Conservation (phyloP, 2,113 vertebrate genomes). For the Muntiacus muntjak region DNA sequence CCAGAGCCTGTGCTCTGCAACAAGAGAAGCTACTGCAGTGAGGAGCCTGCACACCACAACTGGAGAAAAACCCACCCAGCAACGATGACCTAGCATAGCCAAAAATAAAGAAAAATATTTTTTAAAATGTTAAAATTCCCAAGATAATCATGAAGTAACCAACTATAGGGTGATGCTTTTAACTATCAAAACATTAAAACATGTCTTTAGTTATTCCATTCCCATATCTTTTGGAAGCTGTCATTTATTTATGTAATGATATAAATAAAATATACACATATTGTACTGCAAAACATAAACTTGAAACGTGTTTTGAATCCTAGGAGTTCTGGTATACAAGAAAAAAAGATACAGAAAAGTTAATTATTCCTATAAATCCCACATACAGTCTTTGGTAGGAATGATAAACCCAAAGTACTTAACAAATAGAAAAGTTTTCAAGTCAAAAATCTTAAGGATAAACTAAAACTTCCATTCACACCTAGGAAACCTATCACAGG, state of each 20-base stretch:
- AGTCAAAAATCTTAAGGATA: constrained; percentile 23
- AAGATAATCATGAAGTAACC: neutral
- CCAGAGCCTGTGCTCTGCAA: neutral
- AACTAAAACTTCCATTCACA: constrained; percentile 3
- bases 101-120: neutral
- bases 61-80: neutral
- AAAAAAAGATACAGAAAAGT: neutral
- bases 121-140: constrained; percentile 5
- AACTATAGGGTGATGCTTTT: neutral
- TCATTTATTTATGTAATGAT: neutral
- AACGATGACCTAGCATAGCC: neutral
- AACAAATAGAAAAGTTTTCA: constrained; percentile 1
- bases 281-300: neutral
- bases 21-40: neutral
- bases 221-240: neutral
- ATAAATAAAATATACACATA: neutral
- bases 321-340: neutral
- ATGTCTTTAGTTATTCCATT: neutral
- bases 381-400: neutral
- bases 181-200: neutral
- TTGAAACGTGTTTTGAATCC: constrained; percentile 8
- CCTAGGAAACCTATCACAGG: neutral
- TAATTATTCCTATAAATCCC: neutral
- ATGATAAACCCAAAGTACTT: neutral
- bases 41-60: neutral